Base-by-base conservation (phyloP, 2,113 vertebrate genomes). In the Papio anubis region DNA sequence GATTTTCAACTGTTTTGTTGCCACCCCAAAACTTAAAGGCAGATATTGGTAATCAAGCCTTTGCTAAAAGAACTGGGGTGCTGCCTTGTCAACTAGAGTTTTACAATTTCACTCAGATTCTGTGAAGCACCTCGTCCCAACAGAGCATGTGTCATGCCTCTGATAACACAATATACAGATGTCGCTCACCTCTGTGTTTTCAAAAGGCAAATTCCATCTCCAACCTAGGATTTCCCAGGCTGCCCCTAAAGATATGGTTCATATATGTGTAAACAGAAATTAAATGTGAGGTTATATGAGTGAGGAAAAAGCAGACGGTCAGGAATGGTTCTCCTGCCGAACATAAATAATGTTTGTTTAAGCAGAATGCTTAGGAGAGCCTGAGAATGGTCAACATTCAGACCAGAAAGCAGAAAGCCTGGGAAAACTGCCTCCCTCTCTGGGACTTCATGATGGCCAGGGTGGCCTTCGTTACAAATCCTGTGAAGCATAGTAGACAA, bases 131-230 rank as follows among this genome's bases (percentile, higher is more conserved):
- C 96, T 98, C 96, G 92, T 70, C 90, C 81, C 87, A 80, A 96
- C 97, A 75, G 94, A 66, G 61, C 89, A 76, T n/a, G 59, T 90
- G 94, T 92, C 93, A 97, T 0, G 75, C 94, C 89, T 97, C 88
- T 95, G 94, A 98, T 97, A 97, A 93, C 85, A 98, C 94, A 96
- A 96, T 95, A 97, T 93, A 97, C 97, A 97, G 93, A 96, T 96
- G 93, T 97, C 97, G 93, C 90, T 97, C 97, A 96, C 94, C 88
- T 93, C 88, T 94, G 76, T 93, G 52, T 97, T 97, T 98, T 94
- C 97, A 88, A 90, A 90, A 95, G 92, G 59, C 95, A 89, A 97
- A 97, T 93, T 89, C 82, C 97, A 94, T 96, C 94, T 94, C 96
- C 88, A 57, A 94, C 27, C 40, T 61, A 87, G 30, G 30, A 89